These are phyloP conservation scores for Pemphigus obesinymphae DNA, from an alignment of 1,140 invertebrate genomes.

Conservation along the genomic window DNA sequence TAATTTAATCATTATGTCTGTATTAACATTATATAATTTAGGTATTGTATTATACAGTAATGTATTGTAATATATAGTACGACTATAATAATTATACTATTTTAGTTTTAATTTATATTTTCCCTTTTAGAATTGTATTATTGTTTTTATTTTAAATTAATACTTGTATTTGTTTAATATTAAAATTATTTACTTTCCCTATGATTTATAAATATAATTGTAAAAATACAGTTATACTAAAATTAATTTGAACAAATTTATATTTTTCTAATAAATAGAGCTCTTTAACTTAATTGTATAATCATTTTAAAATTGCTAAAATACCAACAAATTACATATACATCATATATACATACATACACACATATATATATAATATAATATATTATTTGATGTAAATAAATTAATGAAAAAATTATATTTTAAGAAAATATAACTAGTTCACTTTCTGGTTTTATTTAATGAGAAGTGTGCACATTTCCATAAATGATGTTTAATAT, in stretches of 20 bases:
- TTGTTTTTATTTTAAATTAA: neutral
- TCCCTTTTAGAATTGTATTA: neutral
- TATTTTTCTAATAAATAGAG: constrained; percentile 2
- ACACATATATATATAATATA: neutral
- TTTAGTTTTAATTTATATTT: neutral
- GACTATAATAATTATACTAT: neutral
- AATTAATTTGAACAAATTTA: neutral
- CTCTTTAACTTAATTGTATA: neutral
- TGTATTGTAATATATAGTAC: neutral
- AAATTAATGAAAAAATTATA: neutral
- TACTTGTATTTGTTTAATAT: neutral
- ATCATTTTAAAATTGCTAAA: too few relatives aligned
- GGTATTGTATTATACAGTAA: neutral
- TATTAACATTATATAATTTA: neutral
- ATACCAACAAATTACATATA: neutral
- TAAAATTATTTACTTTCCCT: neutral
- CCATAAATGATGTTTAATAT: neutral
- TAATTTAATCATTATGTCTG: neutral
- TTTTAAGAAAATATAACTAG: neutral
- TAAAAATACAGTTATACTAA: neutral
- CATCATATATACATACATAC: neutral
- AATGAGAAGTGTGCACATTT: neutral
- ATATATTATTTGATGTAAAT: neutral
- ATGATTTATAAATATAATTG: neutral
- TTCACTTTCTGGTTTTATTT: neutral